Evolutionary conservation across 2,888 invertebrate species (phyloP).

Genomic region (Lasioglossum leucozonium): DNA sequence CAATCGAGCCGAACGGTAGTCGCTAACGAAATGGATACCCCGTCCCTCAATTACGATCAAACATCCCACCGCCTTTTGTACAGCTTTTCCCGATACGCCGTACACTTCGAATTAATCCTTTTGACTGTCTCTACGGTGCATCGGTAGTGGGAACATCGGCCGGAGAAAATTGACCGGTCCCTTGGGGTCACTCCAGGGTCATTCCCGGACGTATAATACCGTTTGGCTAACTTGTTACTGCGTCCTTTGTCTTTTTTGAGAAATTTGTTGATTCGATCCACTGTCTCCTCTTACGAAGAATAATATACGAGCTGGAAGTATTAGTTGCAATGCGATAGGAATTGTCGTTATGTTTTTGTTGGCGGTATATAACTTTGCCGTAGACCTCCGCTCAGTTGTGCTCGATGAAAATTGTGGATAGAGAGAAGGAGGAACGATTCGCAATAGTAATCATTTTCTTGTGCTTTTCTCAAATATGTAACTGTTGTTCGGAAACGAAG

Average conservation of each 20-base stretch:
- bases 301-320: neutral
- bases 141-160: neutral
- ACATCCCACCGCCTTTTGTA: slow-evolving; percentile 36
- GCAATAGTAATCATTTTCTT: neutral
- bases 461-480: neutral
- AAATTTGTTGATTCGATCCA: slow-evolving; percentile 6
- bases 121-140: neutral
- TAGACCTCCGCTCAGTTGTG: too few species aligned
- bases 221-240: slow-evolving; percentile 10
- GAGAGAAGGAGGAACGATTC: neutral
- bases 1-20: slow-evolving; percentile 64
- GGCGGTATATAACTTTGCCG: neutral
- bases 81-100: neutral
- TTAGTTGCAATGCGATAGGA: neutral
- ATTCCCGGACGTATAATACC: too few species aligned
- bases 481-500: neutral
- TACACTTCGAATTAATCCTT: slow-evolving; percentile 4
- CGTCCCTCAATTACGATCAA: slow-evolving; percentile 61
- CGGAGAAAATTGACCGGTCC: neutral
- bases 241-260: neutral
- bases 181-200: neutral
- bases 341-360: neutral
- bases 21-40: slow-evolving; percentile 62
- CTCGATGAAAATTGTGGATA: neutral
- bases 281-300: neutral